Percentiles rank a stretch among this genome's conserved stretches.
phyloP scores from a whole-genome alignment of 2,113 vertebrate genomes.

The Pluvianellus socialis region DNA sequence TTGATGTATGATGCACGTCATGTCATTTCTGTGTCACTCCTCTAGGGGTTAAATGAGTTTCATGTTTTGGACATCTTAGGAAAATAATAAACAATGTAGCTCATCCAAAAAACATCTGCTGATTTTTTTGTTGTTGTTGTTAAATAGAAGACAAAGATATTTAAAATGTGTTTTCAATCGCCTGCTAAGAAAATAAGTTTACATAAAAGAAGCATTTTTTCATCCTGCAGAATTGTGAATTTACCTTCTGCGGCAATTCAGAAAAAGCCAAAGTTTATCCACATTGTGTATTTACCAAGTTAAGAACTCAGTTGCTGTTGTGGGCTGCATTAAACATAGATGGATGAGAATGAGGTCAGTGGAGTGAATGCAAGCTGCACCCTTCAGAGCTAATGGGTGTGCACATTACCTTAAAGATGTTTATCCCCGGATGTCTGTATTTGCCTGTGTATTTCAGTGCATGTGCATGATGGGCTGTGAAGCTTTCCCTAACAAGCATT shows the following conservation, averaged over 20 bases:
- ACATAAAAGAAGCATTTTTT: neutral
- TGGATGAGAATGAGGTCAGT: constrained; percentile 46
- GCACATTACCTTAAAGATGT: neutral
- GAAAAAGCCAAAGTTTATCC: neutral
- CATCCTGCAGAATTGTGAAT: neutral
- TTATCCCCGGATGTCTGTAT: neutral
- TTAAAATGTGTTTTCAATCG: constrained; percentile 44
- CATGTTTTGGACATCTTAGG: neutral
- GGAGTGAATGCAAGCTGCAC: neutral
- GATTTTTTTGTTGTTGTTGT: neutral
- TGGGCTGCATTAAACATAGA: constrained; percentile 18
- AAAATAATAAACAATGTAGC: constrained; percentile 16
- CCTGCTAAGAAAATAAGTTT: constrained; percentile 41
- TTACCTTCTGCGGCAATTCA: neutral
- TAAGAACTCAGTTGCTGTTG: neutral
- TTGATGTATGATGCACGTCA: constrained; percentile 35
- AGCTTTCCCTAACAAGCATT: neutral
- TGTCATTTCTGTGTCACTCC: constrained; percentile 40
- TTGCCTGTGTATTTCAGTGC: neutral
- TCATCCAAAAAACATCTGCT: constrained; percentile 15
- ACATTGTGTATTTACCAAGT: neutral
- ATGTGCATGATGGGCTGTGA: neutral
- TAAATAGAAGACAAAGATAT: neutral
- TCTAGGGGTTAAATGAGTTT: constrained; percentile 29
- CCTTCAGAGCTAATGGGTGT: neutral